phyloP scores from a whole-genome alignment of 2,888 invertebrate species.

The Diaperis boleti region DNA sequence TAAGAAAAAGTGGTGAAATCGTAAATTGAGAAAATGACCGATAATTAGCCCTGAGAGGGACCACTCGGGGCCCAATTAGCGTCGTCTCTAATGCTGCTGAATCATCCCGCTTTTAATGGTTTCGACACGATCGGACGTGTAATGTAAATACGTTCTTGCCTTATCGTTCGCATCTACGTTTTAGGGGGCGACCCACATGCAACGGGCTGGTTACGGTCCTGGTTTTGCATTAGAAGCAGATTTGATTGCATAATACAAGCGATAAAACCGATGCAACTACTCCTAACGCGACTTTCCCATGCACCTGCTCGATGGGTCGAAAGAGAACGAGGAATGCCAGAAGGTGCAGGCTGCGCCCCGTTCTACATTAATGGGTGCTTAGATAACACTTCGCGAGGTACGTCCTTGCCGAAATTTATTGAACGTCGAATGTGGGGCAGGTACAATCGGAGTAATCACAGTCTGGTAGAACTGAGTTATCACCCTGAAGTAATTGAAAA shows the following conservation, averaged over 20 bases:
- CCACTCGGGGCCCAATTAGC: slow-evolving; percentile 59
- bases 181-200: neutral
- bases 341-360: slow-evolving; percentile 28
- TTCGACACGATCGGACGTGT: slow-evolving; percentile 25
- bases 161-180: slow-evolving; percentile 19
- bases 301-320: slow-evolving; percentile 26
- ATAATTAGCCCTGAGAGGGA: slow-evolving; percentile 57
- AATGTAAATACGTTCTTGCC: slow-evolving; percentile 29
- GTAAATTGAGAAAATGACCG: slow-evolving; percentile 58
- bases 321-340: slow-evolving; percentile 6
- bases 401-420: too few relatives aligned
- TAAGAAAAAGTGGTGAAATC: slow-evolving; percentile 55
- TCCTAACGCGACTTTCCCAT: slow-evolving; percentile 35
- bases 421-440: too few relatives aligned
- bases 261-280: slow-evolving; percentile 29
- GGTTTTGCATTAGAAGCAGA: slow-evolving; percentile 15
- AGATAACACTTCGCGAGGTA: too few relatives aligned
- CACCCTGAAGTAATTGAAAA: too few relatives aligned
- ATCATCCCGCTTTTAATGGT: slow-evolving; percentile 50
- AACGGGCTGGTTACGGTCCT: slow-evolving; percentile 1
- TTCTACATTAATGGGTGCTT: slow-evolving; percentile 6
- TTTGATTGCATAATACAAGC: slow-evolving; percentile 33
- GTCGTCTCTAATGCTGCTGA: slow-evolving; percentile 56
- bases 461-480: too few relatives aligned
- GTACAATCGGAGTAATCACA: too few relatives aligned